These are phyloP conservation scores for Myoxocephalus aenaeus DNA, from an alignment of 2,797 vertebrate species.

Conservation along the genomic window DNA sequence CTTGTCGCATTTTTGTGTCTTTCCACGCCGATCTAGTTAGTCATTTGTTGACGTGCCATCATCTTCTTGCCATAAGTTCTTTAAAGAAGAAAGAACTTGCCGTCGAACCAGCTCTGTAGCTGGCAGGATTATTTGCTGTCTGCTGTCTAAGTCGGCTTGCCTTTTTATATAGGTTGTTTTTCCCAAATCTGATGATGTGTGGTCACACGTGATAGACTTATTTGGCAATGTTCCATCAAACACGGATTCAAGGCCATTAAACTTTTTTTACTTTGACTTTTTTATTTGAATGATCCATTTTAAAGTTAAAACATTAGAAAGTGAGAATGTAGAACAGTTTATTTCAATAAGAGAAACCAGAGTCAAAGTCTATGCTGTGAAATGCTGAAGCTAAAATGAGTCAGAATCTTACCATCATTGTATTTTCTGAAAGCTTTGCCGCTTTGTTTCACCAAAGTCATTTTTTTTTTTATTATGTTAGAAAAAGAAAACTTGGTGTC, in stretches of 20 bases:
- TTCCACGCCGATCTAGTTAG: slow-evolving; percentile 41
- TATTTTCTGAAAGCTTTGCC: slow-evolving; percentile 44
- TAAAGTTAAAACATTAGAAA: slow-evolving; percentile 1
- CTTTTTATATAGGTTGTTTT: slow-evolving; percentile 39
- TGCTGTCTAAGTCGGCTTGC: slow-evolving; percentile 35
- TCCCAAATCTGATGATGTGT: slow-evolving; percentile 27
- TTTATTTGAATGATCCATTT: slow-evolving; percentile 1
- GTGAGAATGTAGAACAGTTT: background rate
- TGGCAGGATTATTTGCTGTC: slow-evolving; percentile 22
- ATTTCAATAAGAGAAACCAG: slow-evolving; percentile 8
- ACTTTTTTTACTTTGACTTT: background rate
- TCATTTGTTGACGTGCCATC: slow-evolving; percentile 57
- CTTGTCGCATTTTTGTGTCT: slow-evolving; percentile 26
- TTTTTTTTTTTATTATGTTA: slow-evolving; percentile 17
- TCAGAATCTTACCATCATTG: slow-evolving; percentile 33
- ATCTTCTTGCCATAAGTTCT: slow-evolving; percentile 38
- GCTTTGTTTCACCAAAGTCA: slow-evolving; percentile 76
- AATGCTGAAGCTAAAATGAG: slow-evolving; percentile 26
- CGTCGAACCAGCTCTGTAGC: slow-evolving; percentile 23
- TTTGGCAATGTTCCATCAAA: slow-evolving; percentile 31
- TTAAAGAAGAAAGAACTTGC: slow-evolving; percentile 17
- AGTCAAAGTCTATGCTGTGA: slow-evolving; percentile 52
- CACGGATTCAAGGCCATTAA: slow-evolving; percentile 22
- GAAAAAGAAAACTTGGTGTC: slow-evolving; percentile 12
- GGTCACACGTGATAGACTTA: slow-evolving; percentile 3